A percentile compares a stretch with the other conserved stretches of the same genome.
Conservation (phyloP, 1,140 invertebrate genomes). For the Campodea augens region DNA sequence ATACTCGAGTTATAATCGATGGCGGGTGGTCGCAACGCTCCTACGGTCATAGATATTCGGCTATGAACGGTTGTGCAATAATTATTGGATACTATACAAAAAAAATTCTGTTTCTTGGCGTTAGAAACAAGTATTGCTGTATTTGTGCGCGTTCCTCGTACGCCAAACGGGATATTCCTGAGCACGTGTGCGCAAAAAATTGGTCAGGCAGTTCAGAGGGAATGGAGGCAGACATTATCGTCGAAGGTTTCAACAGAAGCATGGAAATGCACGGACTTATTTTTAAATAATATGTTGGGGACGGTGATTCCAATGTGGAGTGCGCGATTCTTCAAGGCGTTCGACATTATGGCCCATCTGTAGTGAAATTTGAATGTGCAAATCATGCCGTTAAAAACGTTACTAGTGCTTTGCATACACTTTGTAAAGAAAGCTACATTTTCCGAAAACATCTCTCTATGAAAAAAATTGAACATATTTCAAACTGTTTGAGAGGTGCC, state of each 20-base stretch:
- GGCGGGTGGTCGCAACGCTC: not conserved
- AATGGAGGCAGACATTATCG: no score
- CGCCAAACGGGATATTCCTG: not conserved
- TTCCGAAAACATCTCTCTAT: not conserved
- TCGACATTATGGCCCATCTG: not conserved
- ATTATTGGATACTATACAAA: constrained; percentile 13
- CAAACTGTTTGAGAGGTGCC: not conserved
- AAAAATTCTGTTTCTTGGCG: constrained; percentile 15
- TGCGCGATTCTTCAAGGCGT: not conserved
- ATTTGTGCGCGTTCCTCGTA: constrained; percentile 9
- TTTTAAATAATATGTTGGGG: not conserved
- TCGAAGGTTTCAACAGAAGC: no score
- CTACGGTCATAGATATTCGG: not conserved
- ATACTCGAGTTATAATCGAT: not conserved
- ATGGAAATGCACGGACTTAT: not conserved
- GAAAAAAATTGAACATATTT: not conserved
- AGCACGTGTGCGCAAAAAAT: constrained; percentile 10
- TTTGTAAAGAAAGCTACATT: not conserved
- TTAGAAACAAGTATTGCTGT: constrained; percentile 14
- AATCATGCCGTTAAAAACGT: not conserved
- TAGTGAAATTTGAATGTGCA: not conserved
- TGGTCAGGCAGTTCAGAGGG: constrained; percentile 10
- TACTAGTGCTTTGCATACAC: not conserved
- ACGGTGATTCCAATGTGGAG: not conserved
- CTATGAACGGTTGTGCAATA: not conserved